A percentile compares a stretch with the other conserved stretches of the same genome.
Evolutionary conservation across 2,113 vertebrate species (phyloP).

Genomic region (Lucifuga dentata): DNA sequence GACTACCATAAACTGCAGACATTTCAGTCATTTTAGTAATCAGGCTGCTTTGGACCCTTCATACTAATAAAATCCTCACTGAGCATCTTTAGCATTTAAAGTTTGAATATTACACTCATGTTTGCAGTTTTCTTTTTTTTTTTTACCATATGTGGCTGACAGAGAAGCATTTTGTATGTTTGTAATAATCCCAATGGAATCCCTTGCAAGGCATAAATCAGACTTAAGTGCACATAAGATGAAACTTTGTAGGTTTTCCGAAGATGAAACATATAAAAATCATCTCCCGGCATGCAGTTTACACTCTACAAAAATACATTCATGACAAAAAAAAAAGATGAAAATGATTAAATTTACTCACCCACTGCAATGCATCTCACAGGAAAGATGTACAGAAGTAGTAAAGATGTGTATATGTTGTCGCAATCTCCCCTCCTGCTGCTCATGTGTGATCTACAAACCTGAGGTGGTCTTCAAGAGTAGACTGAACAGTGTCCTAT

Average conservation of each 20-base stretch:
- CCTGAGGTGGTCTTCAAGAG: slow-evolving; percentile 15
- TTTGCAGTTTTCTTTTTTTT: background rate
- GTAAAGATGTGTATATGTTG: background rate
- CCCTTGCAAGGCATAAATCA: background rate
- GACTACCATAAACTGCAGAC: background rate
- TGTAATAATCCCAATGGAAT: slow-evolving; percentile 5
- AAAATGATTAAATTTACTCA: slow-evolving; percentile 32
- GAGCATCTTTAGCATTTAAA: background rate
- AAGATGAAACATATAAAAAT: slow-evolving; percentile 9
- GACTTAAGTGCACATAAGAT: background rate
- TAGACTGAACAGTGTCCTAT: slow-evolving; percentile 25
- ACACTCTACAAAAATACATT: background rate
- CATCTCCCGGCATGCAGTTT: background rate
- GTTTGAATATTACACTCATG: background rate
- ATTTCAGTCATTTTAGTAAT: background rate
- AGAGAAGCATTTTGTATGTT: background rate
- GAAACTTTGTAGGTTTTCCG: background rate
- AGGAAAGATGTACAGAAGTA: slow-evolving; percentile 2
- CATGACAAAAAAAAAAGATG: background rate
- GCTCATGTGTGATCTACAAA: too few species aligned
- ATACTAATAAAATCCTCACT: background rate
- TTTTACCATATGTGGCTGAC: background rate
- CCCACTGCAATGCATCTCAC: slow-evolving; percentile 34
- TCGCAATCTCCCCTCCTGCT: background rate
- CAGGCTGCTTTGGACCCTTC: background rate